Conservation (phyloP, 2,797 vertebrate genomes). For the Squalus acanthias region DNA sequence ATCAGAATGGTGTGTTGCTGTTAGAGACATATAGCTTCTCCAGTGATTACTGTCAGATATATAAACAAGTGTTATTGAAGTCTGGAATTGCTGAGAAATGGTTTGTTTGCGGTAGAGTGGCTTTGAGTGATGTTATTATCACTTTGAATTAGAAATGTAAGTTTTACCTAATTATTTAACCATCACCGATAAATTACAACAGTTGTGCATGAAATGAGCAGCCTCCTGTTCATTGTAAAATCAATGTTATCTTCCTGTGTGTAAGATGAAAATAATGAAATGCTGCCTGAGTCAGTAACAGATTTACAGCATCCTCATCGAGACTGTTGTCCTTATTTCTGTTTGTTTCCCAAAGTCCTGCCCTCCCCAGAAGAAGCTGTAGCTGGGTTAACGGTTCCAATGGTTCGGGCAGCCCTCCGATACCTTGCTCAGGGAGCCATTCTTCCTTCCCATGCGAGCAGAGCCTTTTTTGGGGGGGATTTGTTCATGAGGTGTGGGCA, state of each 20-base stretch:
- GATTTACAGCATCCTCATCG: not conserved
- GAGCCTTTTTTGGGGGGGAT: not conserved
- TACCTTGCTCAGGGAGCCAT: not conserved
- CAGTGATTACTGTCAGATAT: not conserved
- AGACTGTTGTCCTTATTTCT: not conserved
- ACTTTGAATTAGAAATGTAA: conserved; percentile 17
- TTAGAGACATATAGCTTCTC: not conserved
- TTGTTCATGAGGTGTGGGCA: not conserved
- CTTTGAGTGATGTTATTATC: not conserved
- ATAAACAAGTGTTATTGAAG: not conserved
- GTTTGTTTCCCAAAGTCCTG: not conserved
- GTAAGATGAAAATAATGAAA: not conserved
- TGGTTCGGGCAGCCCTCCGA: not conserved
- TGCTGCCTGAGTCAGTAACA: not conserved
- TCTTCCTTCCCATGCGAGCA: no score
- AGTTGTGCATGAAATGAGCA: not conserved
- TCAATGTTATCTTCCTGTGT: not conserved
- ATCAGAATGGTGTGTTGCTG: not conserved
- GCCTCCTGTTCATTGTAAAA: not conserved
- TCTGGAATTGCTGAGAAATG: not conserved
- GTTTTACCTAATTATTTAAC: not conserved
- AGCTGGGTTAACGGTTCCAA: not conserved
- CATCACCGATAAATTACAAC: not conserved
- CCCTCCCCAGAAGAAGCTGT: not conserved
- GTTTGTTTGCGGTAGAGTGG: not conserved